phyloP scores from a whole-genome alignment of 2,797 vertebrate species.

The Aeoliscus strigatus region DNA sequence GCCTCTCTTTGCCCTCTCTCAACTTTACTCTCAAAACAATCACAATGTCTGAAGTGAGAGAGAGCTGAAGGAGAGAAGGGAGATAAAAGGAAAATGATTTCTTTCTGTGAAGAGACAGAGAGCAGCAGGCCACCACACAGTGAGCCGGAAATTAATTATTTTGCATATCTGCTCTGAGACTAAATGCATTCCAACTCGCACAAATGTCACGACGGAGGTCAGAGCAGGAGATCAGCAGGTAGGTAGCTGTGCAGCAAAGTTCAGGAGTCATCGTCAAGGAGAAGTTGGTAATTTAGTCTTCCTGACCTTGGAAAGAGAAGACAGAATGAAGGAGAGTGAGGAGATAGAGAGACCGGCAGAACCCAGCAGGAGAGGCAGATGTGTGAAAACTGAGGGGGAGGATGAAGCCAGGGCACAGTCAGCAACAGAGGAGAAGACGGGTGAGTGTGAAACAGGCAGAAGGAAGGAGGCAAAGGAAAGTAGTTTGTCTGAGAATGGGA shows the following conservation, averaged over 20 bases:
- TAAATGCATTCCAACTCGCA: conserved; percentile 18
- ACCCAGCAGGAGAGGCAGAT: conserved; percentile 28
- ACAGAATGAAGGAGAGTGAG: conserved; percentile 7
- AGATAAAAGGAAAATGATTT: too few species aligned
- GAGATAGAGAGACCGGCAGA: conserved; percentile 6
- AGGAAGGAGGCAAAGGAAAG: too few species aligned
- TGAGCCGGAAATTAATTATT: conserved; percentile 52
- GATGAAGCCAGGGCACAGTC: conserved; percentile 7
- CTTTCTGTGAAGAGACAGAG: too few species aligned
- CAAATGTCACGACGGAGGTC: conserved; percentile 32
- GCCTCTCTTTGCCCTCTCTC: conserved; percentile 45
- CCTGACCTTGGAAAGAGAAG: conserved; percentile 26
- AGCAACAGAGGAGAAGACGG: conserved; percentile 14
- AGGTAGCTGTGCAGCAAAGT: conserved; percentile 10
- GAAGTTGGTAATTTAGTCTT: conserved; percentile 32
- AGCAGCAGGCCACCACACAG: conserved; percentile 35
- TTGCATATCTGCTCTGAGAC: conserved; percentile 37
- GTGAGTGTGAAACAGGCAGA: conserved; percentile 36
- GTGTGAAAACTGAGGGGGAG: conserved; percentile 38
- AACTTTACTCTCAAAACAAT: conserved; percentile 42
- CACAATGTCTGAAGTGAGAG: conserved; percentile 23
- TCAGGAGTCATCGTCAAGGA: conserved; percentile 30
- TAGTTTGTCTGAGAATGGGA: too few species aligned
- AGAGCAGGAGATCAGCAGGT: conserved; percentile 11
- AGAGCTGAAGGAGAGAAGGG: too few species aligned